phyloP scores from a whole-genome alignment of 2,888 invertebrate genomes.

The Uloborus plumipes region DNA sequence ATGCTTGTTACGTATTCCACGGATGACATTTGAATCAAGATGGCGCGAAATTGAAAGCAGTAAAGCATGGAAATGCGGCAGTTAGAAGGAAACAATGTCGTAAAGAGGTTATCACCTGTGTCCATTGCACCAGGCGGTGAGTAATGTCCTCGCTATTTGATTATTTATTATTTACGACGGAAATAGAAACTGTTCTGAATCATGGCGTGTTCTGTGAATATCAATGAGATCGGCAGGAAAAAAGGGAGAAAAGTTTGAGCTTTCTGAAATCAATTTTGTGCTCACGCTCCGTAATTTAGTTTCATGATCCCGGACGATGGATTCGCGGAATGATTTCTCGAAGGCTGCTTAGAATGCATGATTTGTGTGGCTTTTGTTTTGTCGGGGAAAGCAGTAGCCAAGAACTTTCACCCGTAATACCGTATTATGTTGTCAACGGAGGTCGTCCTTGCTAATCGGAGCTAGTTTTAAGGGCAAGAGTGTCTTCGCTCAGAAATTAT shows the following conservation, averaged over 20 bases:
- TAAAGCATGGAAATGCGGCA: slow-evolving; percentile 20
- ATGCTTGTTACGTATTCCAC: too few relatives aligned
- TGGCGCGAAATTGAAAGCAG: slow-evolving; percentile 6
- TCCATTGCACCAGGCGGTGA: slow-evolving; percentile 10
- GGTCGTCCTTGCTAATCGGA: too few relatives aligned
- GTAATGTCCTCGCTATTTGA: slow-evolving; percentile 12
- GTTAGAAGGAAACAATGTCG: slow-evolving; percentile 6
- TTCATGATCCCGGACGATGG: slow-evolving; percentile 10
- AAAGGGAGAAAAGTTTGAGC: slow-evolving; percentile 5
- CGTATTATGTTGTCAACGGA: too few relatives aligned
- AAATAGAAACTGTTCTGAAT: slow-evolving; percentile 21
- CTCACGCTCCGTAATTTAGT: slow-evolving; percentile 4
- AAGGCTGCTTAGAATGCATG: not conserved
- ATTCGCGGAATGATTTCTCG: not conserved
- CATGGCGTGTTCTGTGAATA: slow-evolving; percentile 8
- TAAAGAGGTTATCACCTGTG: slow-evolving; percentile 23
- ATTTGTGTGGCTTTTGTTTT: not conserved
- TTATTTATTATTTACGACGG: slow-evolving; percentile 2
- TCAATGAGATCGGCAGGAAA: slow-evolving; percentile 9
- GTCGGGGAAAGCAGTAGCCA: too few relatives aligned
- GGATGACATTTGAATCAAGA: not conserved
- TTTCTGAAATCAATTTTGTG: not conserved
- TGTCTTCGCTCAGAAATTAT: too few relatives aligned
- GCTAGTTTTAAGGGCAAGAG: too few relatives aligned
- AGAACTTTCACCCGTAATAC: too few relatives aligned